These are phyloP conservation scores for Cynodonichthys magdalenae DNA, from an alignment of 2,797 vertebrate genomes.

Conservation along the genomic window DNA sequence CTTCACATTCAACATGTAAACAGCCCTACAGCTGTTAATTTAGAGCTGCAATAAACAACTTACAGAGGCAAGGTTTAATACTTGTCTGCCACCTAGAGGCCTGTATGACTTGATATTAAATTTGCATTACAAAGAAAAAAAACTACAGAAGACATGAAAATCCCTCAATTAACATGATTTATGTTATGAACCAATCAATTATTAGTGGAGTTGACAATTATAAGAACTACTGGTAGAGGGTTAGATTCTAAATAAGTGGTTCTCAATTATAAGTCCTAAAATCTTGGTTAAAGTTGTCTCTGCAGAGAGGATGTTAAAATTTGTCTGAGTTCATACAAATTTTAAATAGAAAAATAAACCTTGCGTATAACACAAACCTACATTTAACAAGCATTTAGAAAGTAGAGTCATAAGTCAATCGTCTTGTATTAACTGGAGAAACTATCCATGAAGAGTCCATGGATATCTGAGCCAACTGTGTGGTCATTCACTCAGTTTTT, in stretches of 20 bases:
- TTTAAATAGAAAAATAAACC: too few species aligned
- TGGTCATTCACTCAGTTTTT: not conserved
- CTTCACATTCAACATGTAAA: slow-evolving; percentile 1
- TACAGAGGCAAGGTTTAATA: not conserved
- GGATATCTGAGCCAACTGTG: not conserved
- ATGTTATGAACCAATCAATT: not conserved
- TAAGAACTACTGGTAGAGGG: too few species aligned
- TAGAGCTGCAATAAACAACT: too few species aligned
- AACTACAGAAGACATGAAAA: not conserved
- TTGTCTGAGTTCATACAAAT: too few species aligned
- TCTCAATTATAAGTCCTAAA: too few species aligned
- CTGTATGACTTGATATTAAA: not conserved
- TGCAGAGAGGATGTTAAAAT: too few species aligned
- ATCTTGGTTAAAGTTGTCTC: too few species aligned
- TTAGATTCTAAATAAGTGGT: not conserved
- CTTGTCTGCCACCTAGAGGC: slow-evolving; percentile 15
- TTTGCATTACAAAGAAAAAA: not conserved
- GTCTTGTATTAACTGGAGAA: too few species aligned
- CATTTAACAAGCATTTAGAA: too few species aligned
- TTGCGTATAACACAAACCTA: too few species aligned
- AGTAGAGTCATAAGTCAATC: not conserved
- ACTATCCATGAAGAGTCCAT: too few species aligned
- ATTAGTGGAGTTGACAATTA: not conserved
- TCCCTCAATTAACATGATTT: not conserved
- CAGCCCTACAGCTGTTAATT: not conserved